These are phyloP conservation scores for Teleiodes luculella DNA, from an alignment of 2,888 invertebrate genomes.

Conservation along the genomic window DNA sequence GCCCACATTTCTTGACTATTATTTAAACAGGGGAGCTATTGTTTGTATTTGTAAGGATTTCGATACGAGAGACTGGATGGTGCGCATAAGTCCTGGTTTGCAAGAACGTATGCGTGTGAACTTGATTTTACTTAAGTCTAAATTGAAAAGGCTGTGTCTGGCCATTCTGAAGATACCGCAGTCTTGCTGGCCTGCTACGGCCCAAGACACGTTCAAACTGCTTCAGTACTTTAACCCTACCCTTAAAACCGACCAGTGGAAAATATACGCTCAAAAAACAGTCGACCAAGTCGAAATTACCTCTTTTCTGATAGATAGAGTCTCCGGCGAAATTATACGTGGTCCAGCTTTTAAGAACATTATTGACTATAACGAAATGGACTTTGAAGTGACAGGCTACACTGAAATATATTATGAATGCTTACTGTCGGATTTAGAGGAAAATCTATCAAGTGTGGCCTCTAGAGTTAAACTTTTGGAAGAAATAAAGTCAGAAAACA, in stretches of 20 bases:
- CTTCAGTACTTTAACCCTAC: constrained; percentile 68
- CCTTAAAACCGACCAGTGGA: constrained; percentile 56
- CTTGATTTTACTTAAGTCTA: constrained; percentile 54
- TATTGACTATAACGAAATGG: constrained; percentile 63
- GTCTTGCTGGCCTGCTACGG: constrained; percentile 55
- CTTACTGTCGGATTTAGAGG: constrained; percentile 49
- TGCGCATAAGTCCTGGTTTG: constrained; percentile 57
- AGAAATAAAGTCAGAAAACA: constrained; percentile 47
- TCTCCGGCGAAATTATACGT: constrained; percentile 63
- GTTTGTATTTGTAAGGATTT: constrained; percentile 64
- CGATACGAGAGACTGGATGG: constrained; percentile 63
- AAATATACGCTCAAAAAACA: constrained; percentile 55
- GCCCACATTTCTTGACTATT: constrained; percentile 61
- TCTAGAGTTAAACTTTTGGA: constrained; percentile 60
- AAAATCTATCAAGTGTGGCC: constrained; percentile 55
- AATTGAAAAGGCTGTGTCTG: constrained; percentile 59
- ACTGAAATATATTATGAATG: constrained; percentile 65
- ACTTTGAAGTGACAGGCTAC: constrained; percentile 63
- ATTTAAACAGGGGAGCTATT: constrained; percentile 62
- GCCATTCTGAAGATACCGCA: constrained; percentile 58
- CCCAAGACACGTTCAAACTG: constrained; percentile 59
- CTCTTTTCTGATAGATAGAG: constrained; percentile 57
- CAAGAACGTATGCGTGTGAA: constrained; percentile 61
- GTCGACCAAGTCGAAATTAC: constrained; percentile 48
- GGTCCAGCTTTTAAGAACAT: constrained; percentile 63